These are phyloP conservation scores for Dasyurus viverrinus DNA, from an alignment of 2,113 vertebrate species.

Conservation along the genomic window DNA sequence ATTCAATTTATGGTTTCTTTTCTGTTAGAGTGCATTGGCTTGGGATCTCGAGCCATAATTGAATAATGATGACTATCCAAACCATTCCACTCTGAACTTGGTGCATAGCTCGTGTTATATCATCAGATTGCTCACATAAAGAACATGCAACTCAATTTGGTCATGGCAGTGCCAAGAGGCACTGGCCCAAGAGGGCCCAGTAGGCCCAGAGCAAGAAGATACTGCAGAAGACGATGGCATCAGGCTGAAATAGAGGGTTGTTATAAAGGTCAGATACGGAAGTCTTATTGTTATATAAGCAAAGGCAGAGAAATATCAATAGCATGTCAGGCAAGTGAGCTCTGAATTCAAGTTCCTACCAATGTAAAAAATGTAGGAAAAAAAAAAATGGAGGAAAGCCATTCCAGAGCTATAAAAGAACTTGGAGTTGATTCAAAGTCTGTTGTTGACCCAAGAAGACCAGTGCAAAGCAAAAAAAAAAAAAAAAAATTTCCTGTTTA, in stretches of 20 bases:
- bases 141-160: too few species aligned
- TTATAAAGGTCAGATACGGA: neutral
- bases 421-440: neutral
- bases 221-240: too few species aligned
- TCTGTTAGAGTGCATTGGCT: neutral
- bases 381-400: neutral
- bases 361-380: neutral
- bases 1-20: neutral
- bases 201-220: too few species aligned
- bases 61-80: neutral
- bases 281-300: neutral
- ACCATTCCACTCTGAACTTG: neutral
- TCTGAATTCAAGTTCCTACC: neutral
- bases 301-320: neutral
- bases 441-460: neutral
- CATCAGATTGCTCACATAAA: too few species aligned
- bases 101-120: neutral
- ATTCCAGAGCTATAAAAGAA: neutral
- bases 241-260: too few species aligned
- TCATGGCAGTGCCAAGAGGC: too few species aligned
- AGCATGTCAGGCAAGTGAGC: neutral
- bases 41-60: neutral
- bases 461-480: neutral
- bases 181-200: too few species aligned
- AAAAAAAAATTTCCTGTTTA: neutral